Base-by-base conservation (phyloP, 2,797 vertebrate genomes). In the Acanthopagrus latus region DNA sequence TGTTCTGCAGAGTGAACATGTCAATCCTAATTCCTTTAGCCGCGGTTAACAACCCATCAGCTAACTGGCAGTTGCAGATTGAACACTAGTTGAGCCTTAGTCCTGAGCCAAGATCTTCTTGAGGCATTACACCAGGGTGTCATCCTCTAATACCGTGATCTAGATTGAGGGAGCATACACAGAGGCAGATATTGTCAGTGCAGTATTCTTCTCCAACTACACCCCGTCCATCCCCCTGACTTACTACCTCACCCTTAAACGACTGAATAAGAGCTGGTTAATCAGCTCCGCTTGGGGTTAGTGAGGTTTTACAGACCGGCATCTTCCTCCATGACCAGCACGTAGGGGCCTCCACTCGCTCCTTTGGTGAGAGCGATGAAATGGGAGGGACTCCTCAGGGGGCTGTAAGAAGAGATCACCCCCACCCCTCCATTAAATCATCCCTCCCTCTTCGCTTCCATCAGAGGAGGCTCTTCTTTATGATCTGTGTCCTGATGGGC, bases 401-500 rank as follows among this genome's bases (percentile, higher is more conserved):
- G 92, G 93, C 94, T 87, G 93, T 97, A 97, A 96, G 95, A 94
- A 96, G 94, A 86, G 95, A 89, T 95, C 94, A 94, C 94, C 95
- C 93, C 94, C 95, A 96, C 96, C 95, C 94, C 93, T 95, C 94
- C 94, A 96, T 97, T 97, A 97, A 97, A 97, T 97, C 96, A 97
- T 96, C 82, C 75, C 83, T 71, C 71, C 81, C 65, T 60, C 74
- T 58, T 64, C 5, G 20, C 95, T 93, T 95, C 76, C 76, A 76
- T 82, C 69, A 75, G 60, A 78, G 66, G 59, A 72, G 60, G 62
- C 55, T 82, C 94, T 95, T 94, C 95, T 96, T 97, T 95, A 96
- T 96, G 95, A 97, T 96, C 95, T 97, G 96, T 96, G 95, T 96
- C 95, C 96, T 96, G 95, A 97, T 97, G 95, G 96, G 96, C 96